Base-by-base conservation (phyloP, 1,140 invertebrate genomes). In the Micrasema longulum region DNA sequence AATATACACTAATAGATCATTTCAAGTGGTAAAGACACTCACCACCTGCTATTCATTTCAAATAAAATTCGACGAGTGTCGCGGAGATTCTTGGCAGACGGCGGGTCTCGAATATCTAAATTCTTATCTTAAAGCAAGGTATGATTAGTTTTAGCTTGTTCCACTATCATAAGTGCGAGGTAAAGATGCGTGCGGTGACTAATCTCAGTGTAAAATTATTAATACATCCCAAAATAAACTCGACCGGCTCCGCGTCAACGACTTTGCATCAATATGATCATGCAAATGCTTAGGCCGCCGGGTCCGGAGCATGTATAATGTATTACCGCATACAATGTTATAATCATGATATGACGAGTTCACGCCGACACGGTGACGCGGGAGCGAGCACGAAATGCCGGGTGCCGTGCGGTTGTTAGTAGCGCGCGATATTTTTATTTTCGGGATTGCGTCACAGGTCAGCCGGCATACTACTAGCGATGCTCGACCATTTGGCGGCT, bases 251-350 rank as follows among this genome's bases (percentile, higher is more conserved):
- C 26, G 53, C 36, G n/a, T 31, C 31, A 22, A 31, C 23, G 5
- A 38, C 26, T 60, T 60, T 16, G 55, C 55, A 60, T 60, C 35
- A 31, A 60, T 60, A 36, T 9, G 14, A 60, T 20, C 55, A 41
- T 60, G 55, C 55, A 38, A 60, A 60, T 60, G 35, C 55, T 20
- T 60, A 11, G 55, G 35, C 16, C 10, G 31, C 35, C 55, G 11
- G 31, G 55, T 38, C 55, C 7, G 55, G 11, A 35, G 31, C 38
- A 20, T 60, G 20, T 38, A 41, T 38, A 36, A 60, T 35, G 16
- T 38, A 41, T 60, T 60, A 60, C 55, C 55, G 55, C 55, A 60
- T 60, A 60, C 55, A 60, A 38, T 60, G 55, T 60, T 60, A 60
- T 60, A 36, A 60, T 36, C 26, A 14, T 16, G 31, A 36, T 60